phyloP scores from a whole-genome alignment of 2,113 vertebrate species.

The Scolopax mira region DNA sequence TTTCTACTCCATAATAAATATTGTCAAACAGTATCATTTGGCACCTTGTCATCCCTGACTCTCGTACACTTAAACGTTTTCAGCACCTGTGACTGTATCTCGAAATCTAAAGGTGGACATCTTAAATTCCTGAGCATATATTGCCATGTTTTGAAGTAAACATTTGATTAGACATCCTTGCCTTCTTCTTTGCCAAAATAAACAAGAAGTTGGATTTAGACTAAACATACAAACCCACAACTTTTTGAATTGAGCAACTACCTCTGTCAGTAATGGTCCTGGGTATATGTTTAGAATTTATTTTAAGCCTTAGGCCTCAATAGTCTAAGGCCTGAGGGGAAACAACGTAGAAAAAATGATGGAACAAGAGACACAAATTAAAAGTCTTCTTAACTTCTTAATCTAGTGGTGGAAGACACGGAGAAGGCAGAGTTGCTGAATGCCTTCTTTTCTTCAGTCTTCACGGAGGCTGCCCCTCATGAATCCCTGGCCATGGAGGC shows the following conservation, averaged over 20 bases:
- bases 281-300: background rate
- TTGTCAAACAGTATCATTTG: background rate
- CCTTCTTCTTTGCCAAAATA: background rate
- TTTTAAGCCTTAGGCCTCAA: background rate
- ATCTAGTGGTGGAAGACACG: no score
- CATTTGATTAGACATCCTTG: accelerated
- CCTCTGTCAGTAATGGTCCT: background rate
- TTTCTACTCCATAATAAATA: background rate
- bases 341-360: background rate
- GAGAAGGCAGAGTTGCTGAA: no score
- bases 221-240: background rate
- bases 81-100: background rate
- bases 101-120: background rate
- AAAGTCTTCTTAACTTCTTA: no score
- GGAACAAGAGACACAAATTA: background rate
- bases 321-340: background rate
- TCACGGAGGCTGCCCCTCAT: no score
- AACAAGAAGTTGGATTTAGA: background rate
- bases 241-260: background rate
- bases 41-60: background rate
- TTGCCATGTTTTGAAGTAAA: background rate
- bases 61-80: background rate
- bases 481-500: no score
- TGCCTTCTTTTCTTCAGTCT: no score
- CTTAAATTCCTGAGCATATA: background rate